Evolutionary conservation across 2,888 invertebrate genomes (phyloP).

Genomic region (Acholoe squamosa): DNA sequence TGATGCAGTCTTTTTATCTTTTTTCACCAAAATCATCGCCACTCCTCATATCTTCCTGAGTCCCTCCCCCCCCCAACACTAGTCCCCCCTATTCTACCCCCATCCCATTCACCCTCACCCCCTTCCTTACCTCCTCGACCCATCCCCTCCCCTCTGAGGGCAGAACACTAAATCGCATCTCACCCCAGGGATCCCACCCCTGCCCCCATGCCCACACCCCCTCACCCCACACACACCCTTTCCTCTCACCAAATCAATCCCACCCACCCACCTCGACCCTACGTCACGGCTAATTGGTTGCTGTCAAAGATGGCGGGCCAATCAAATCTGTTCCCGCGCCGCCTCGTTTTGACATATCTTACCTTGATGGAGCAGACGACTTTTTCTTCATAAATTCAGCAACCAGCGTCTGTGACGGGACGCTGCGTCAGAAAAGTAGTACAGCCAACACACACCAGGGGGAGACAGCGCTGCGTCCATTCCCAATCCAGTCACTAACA

Average conservation of each 20-base stretch:
- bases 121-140: no score
- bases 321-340: conserved; percentile 12
- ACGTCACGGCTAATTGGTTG: conserved; percentile 32
- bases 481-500: no score
- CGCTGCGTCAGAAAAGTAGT: not conserved
- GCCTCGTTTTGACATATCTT: conserved; percentile 3
- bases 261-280: not conserved
- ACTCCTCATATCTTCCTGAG: no score
- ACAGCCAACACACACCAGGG: conserved; percentile 2
- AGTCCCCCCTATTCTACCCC: no score
- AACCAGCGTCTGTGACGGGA: not conserved
- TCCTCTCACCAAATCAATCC: not conserved
- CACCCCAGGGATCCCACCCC: no score
- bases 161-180: no score
- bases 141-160: no score
- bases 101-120: no score
- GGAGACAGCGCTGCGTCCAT: not conserved
- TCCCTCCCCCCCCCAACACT: no score
- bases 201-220: not conserved
- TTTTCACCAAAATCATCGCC: no score
- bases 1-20: no score
- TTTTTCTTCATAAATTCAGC: not conserved
- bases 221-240: not conserved
- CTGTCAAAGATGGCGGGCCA: not conserved
- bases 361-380: not conserved